phyloP scores from a whole-genome alignment of 2,797 vertebrate species.

The Brotula barbata region DNA sequence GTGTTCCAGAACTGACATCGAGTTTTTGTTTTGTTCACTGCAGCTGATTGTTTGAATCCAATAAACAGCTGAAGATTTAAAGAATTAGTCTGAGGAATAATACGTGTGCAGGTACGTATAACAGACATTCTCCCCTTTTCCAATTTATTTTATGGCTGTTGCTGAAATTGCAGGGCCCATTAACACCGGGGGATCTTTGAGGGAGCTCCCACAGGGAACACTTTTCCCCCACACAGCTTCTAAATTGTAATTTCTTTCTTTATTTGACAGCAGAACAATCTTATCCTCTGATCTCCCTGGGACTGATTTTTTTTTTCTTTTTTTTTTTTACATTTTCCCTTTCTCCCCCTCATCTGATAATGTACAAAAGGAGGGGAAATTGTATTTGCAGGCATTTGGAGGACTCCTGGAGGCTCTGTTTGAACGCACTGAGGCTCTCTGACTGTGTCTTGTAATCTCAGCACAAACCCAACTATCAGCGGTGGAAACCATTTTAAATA shows the following conservation, averaged over 20 bases:
- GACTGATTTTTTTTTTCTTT: slow-evolving; percentile 41
- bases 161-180: slow-evolving; percentile 58
- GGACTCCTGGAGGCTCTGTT: slow-evolving; percentile 49
- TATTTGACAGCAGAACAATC: slow-evolving; percentile 40
- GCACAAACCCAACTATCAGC: slow-evolving; percentile 62
- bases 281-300: slow-evolving; percentile 57
- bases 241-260: slow-evolving; percentile 46
- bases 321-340: slow-evolving; percentile 23
- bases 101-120: slow-evolving; percentile 23
- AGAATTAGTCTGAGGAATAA: slow-evolving; percentile 11
- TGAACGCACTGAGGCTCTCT: slow-evolving; percentile 42
- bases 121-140: slow-evolving; percentile 36
- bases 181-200: slow-evolving; percentile 52
- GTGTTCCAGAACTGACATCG: no score
- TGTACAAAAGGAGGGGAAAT: slow-evolving; percentile 37
- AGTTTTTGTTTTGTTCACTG: no score
- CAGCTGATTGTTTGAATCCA: no score
- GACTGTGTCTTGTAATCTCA: slow-evolving; percentile 63
- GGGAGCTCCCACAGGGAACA: slow-evolving; percentile 45
- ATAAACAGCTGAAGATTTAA: no score
- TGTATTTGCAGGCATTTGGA: slow-evolving; percentile 51
- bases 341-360: slow-evolving; percentile 57
- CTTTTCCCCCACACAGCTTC: slow-evolving; percentile 32
- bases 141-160: slow-evolving; percentile 65
- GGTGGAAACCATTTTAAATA: slow-evolving; percentile 52